Conservation (phyloP, 2,797 vertebrate genomes). For the Acridotheres tristis region DNA sequence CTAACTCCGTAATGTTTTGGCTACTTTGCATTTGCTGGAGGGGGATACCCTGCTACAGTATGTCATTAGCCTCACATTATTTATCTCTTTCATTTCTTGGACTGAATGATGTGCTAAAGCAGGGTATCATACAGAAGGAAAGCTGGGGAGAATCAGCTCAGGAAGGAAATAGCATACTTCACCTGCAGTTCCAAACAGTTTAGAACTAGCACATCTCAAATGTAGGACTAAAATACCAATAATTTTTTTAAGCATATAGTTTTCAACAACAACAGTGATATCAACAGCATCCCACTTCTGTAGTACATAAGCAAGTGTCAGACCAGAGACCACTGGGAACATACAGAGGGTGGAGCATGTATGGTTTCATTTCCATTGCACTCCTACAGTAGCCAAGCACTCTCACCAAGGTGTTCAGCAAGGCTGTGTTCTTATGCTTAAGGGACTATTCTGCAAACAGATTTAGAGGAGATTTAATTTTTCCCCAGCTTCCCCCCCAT, state of each 20-base stretch:
- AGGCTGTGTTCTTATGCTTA: background rate
- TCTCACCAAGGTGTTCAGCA: background rate
- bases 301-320: background rate
- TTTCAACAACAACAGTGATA: background rate
- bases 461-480: background rate
- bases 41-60: background rate
- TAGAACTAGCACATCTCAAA: background rate
- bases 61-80: background rate
- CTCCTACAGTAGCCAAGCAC: background rate
- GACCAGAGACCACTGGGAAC: background rate
- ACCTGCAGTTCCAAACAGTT: background rate
- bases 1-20: background rate
- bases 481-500: background rate
- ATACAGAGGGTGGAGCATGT: fast-evolving
- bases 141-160: background rate
- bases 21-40: background rate
- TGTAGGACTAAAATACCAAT: background rate
- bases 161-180: background rate
- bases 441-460: background rate
- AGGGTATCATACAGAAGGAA: background rate
- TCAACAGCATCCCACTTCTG: background rate
- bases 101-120: background rate
- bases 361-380: background rate
- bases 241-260: background rate
- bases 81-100: background rate